Percentiles rank a stretch among this genome's conserved stretches.
phyloP scores from a whole-genome alignment of 2,888 invertebrate genomes.

The Romanomermis culicivorax region DNA sequence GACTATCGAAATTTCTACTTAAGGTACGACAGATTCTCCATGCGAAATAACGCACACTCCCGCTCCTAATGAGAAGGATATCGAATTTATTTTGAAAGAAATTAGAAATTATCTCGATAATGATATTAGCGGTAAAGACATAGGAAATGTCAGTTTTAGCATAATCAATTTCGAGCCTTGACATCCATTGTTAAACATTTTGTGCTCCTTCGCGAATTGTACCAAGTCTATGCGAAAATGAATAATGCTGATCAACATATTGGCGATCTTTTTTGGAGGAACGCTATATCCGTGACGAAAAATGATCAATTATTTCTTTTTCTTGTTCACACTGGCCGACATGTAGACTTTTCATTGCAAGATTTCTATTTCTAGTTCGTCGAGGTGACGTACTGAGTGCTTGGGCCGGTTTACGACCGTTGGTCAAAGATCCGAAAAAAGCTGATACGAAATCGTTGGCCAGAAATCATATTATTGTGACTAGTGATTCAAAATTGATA shows the following conservation, averaged over 20 bases:
- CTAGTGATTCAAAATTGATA: conserved; percentile 58
- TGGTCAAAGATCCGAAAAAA: conserved; percentile 91
- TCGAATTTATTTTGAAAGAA: conserved; percentile 87
- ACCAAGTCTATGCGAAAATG: no score
- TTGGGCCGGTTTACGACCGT: conserved; percentile 89
- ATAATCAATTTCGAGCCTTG: no score
- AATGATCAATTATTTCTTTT: no score
- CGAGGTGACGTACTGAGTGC: conserved; percentile 92
- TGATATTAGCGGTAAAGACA: conserved; percentile 14
- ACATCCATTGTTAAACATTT: no score
- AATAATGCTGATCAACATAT: no score
- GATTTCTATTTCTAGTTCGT: conserved; percentile 45
- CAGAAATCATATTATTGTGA: conserved; percentile 92
- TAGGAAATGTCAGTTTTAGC: no score
- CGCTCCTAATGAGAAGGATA: conserved; percentile 84
- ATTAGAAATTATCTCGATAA: conserved; percentile 70
- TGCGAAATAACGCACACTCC: conserved; percentile 80
- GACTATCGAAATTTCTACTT: conserved; percentile 36
- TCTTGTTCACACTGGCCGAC: no score
- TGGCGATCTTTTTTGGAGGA: no score
- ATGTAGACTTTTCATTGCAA: no score
- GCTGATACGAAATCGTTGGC: conserved; percentile 88
- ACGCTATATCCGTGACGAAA: no score
- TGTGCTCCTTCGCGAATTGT: no score
- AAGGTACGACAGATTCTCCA: conserved; percentile 87